Base-by-base conservation (phyloP, 1,140 invertebrate species). In the Drusus annulatus region DNA sequence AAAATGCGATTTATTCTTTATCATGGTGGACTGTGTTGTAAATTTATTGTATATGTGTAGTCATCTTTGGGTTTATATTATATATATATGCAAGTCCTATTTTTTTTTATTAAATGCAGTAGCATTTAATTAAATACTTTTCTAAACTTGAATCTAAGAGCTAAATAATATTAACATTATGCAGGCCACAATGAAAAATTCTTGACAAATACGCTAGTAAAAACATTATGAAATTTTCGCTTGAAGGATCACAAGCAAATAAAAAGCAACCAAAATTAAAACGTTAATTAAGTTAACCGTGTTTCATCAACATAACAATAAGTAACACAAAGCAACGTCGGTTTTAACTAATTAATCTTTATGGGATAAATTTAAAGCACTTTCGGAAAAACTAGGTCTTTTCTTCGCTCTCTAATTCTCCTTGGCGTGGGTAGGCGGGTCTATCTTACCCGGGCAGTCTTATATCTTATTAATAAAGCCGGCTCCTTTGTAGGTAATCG, bases 391-490 rank as follows among this genome's bases (percentile, higher is more conserved):
- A 56, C 54, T 56, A 5, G 1, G 19, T 45, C 8, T 13, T 45
- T 45, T 45, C 36, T 45, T 45, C 10, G 0, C 36, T 45, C 36
- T 45, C 8, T n/a, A 56, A 60, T 60, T 60, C 19, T 60, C 19
- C 56, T 60, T 19, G 10, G 5, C 56, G 17, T 4, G 1, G 56
- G 1, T 60, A 28, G 25, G 19, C 6, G 36, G 10, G 56, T 7
- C 36, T 45, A 8, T 13, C 36, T 13, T 13, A 13, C 10, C 17
- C 17, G n/a, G 54, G 54, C 28, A 15, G 63, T n/a, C 63, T 65
- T 65, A 58, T 31, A 19, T 63, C 23, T 63, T 63, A 63, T 63
- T 63, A 63, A 63, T 63, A 63, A 63, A 65, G 10, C 21, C 62
- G 4, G 21, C 21, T n/a, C 6, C 62, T 71, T 71, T 52, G 68